Percentiles rank a stretch among this genome's conserved stretches.
phyloP scores from a whole-genome alignment of 2,888 invertebrate species.

The Brenthis hecate region DNA sequence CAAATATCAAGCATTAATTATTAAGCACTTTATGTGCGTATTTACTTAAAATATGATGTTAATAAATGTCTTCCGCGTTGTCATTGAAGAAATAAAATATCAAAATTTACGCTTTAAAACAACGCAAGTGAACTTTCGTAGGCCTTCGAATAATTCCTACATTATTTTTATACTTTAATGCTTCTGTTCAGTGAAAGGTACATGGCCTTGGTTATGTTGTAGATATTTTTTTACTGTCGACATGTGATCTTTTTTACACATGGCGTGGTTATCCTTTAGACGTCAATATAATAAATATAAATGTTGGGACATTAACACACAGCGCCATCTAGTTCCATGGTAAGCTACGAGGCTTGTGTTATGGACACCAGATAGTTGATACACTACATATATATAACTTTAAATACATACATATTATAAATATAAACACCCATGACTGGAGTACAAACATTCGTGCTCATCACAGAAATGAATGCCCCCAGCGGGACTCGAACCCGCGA shows the following conservation, averaged over 20 bases:
- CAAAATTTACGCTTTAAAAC: slow-evolving; percentile 6
- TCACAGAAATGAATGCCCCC: too few species aligned
- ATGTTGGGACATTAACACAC: too few species aligned
- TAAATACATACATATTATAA: too few species aligned
- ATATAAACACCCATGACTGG: too few species aligned
- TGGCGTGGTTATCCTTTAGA: not conserved
- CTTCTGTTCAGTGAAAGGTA: slow-evolving; percentile 26
- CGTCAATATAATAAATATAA: too few species aligned
- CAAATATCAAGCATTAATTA: not conserved
- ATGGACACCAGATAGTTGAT: too few species aligned
- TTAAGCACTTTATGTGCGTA: not conserved
- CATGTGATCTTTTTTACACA: slow-evolving; percentile 1
- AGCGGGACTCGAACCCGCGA: too few species aligned
- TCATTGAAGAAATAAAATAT: slow-evolving; percentile 11
- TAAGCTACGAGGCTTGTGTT: too few species aligned
- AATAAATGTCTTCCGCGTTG: slow-evolving; percentile 25
- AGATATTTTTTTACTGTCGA: slow-evolving; percentile 10
- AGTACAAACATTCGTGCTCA: too few species aligned
- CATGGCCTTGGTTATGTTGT: slow-evolving; percentile 25
- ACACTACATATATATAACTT: too few species aligned
- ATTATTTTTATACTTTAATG: slow-evolving; percentile 25
- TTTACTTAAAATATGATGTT: slow-evolving; percentile 5
- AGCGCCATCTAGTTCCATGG: too few species aligned
- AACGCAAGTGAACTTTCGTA: slow-evolving; percentile 13
- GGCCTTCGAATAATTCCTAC: slow-evolving; percentile 13